These are phyloP conservation scores for Micromesistius poutassou DNA, from an alignment of 2,797 vertebrate genomes.

Conservation along the genomic window DNA sequence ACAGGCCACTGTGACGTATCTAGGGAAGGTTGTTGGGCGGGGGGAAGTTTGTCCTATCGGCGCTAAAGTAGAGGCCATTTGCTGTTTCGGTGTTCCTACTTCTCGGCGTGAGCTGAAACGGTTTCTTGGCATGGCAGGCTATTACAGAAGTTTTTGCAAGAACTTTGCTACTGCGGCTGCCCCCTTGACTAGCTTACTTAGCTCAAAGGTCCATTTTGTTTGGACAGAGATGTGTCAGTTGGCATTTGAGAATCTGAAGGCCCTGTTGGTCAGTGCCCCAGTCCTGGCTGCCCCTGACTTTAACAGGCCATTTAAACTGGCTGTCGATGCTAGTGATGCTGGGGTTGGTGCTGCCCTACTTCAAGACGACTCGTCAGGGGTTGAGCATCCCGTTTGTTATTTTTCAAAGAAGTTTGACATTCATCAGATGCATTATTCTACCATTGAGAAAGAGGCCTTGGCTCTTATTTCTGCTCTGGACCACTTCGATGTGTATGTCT, in stretches of 20 bases:
- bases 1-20: not conserved
- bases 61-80: not conserved
- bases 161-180: not conserved
- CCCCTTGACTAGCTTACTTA: not conserved
- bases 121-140: conserved; percentile 3
- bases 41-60: not conserved
- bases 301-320: not conserved
- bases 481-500: conserved; percentile 1
- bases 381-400: not conserved
- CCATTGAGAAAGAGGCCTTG: not conserved
- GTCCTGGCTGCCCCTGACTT: not conserved
- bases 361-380: not conserved
- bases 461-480: not conserved
- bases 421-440: not conserved
- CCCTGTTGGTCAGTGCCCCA: not conserved
- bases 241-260: not conserved
- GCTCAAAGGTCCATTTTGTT: not conserved
- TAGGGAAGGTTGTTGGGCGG: not conserved
- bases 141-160: conserved; percentile 3
- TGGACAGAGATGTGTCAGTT: not conserved
- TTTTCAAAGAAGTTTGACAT: not conserved
- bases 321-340: not conserved
- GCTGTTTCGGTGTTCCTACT: not conserved
- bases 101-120: not conserved
- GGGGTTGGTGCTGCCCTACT: not conserved